Evolutionary conservation across 2,888 invertebrate species (phyloP).

Genomic region (Myopa testacea): DNA sequence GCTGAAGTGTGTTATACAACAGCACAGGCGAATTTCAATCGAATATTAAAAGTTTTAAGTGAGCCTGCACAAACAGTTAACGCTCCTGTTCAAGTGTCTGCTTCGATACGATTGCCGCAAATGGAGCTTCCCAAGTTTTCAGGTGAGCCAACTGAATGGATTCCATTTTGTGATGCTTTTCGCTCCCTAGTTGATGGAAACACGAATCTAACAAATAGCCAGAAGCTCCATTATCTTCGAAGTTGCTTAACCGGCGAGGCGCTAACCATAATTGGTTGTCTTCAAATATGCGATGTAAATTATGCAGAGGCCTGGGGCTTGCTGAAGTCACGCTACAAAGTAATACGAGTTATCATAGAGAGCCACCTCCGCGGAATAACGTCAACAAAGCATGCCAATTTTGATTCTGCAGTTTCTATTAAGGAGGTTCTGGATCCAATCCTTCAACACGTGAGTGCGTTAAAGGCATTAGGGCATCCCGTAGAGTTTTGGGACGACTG

Average conservation of each 20-base stretch:
- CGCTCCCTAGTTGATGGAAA: too few species aligned
- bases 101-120: too few species aligned
- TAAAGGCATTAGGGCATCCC: not conserved
- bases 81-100: not conserved
- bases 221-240: not conserved
- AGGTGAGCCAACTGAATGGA: too few species aligned
- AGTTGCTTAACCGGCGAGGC: not conserved
- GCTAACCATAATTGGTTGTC: not conserved
- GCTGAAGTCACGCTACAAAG: not conserved
- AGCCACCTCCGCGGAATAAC: too few species aligned
- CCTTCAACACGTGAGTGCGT: not conserved
- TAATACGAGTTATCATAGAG: too few species aligned
- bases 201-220: not conserved
- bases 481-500: not conserved
- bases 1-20: not conserved
- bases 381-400: too few species aligned
- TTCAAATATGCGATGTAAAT: constrained; percentile 4
- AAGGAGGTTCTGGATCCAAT: not conserved
- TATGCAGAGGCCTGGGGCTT: constrained; percentile 2
- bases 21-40: not conserved
- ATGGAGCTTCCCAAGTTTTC: too few species aligned
- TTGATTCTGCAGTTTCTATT: too few species aligned
- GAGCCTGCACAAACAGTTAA: not conserved
- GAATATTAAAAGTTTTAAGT: not conserved
- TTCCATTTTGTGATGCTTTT: too few species aligned